These are phyloP conservation scores for Bambusicola thoracicus DNA, from an alignment of 2,113 vertebrate genomes.

Conservation along the genomic window DNA sequence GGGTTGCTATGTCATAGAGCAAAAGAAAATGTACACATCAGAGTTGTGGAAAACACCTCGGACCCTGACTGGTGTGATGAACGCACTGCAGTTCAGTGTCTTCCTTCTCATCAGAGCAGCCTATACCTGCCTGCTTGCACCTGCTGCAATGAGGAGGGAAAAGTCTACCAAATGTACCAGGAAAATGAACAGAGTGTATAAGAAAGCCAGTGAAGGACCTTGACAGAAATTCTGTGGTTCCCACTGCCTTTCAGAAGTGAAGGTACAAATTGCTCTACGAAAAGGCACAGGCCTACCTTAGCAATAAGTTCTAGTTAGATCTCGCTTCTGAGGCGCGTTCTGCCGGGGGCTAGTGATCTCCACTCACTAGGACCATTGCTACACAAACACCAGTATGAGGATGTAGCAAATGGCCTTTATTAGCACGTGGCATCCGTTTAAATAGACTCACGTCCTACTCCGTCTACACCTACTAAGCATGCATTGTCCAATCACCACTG, in stretches of 20 bases:
- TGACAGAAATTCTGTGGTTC: background rate
- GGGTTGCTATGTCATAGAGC: background rate
- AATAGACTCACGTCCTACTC: too few relatives aligned
- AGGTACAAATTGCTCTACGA: background rate
- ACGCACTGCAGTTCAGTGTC: background rate
- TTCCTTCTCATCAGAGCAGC: background rate
- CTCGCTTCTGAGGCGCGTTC: too few relatives aligned
- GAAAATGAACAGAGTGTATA: fast-evolving
- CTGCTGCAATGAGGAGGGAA: background rate
- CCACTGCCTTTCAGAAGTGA: background rate
- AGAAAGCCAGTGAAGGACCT: background rate
- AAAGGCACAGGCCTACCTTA: background rate
- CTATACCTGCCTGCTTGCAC: background rate
- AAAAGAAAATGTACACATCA: background rate
- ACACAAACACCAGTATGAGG: too few relatives aligned
- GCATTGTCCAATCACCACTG: too few relatives aligned
- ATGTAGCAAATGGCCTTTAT: too few relatives aligned
- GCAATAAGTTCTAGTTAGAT: background rate
- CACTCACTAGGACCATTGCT: too few relatives aligned
- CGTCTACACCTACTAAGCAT: too few relatives aligned
- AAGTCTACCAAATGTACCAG: background rate
- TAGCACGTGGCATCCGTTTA: too few relatives aligned
- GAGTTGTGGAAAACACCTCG: background rate
- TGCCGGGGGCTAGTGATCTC: too few relatives aligned
- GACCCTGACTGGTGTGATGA: background rate